A percentile compares a stretch with the other conserved stretches of the same genome.
Evolutionary conservation across 2,888 invertebrate species (phyloP).

Genomic region (Nycteola revayana): DNA sequence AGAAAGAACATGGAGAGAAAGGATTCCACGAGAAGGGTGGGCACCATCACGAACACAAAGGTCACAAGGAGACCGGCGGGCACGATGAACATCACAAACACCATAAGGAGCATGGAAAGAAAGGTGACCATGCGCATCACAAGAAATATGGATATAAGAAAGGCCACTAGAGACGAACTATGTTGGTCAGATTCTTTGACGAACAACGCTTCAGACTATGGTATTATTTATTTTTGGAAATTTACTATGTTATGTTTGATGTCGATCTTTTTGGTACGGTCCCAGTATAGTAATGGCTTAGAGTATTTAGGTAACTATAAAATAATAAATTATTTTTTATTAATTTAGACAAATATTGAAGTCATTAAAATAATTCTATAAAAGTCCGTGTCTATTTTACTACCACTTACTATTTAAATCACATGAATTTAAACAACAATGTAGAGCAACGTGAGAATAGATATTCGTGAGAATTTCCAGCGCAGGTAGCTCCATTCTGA

Average conservation of each 20-base stretch:
- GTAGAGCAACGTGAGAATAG: too few relatives aligned
- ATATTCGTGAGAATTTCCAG: constrained; percentile 4
- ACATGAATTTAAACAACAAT: too few relatives aligned
- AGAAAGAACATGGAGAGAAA: constrained; percentile 90
- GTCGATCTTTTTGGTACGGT: constrained; percentile 13
- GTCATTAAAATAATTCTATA: constrained; percentile 27
- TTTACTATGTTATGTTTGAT: constrained; percentile 20
- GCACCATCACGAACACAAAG: constrained; percentile 89
- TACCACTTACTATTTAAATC: too few relatives aligned
- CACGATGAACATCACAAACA: constrained; percentile 90
- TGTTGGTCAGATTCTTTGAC: constrained; percentile 13
- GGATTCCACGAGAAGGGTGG: constrained; percentile 91
- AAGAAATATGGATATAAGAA: constrained; percentile 89
- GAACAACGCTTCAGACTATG: constrained; percentile 25
- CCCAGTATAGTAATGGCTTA: constrained; percentile 14
- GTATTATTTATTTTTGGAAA: constrained; percentile 37
- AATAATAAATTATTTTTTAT: constrained; percentile 41
- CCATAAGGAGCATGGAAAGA: constrained; percentile 88
- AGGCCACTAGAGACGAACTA: constrained; percentile 53
- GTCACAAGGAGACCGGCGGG: constrained; percentile 89
- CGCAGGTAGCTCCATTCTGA: constrained; percentile 2
- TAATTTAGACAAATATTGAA: constrained; percentile 31
- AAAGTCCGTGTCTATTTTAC: neutral
- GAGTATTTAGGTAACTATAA: constrained; percentile 31
- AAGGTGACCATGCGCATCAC: constrained; percentile 90